Evolutionary conservation across 2,888 invertebrate species (phyloP).

Genomic region (Diogma glabrata): DNA sequence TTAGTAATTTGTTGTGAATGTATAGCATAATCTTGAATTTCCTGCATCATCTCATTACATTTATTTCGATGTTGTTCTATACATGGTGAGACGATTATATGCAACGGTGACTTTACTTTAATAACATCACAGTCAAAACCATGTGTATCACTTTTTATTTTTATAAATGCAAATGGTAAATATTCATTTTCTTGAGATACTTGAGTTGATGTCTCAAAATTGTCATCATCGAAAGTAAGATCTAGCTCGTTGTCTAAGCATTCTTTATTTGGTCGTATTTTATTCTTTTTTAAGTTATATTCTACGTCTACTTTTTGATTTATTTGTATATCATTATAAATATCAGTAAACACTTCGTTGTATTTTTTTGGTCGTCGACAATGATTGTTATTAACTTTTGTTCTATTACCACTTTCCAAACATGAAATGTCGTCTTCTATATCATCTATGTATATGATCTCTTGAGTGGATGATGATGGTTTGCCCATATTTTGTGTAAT

Average conservation of each 20-base stretch:
- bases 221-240: neutral
- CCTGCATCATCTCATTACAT: constrained; percentile 40
- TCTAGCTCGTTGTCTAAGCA: neutral
- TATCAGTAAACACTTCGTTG: too few relatives aligned
- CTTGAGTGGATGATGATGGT: constrained; percentile 1
- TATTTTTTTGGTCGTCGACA: too few relatives aligned
- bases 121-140: constrained; percentile 27
- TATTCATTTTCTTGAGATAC: constrained; percentile 17
- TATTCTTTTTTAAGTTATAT: too few relatives aligned
- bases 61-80: constrained; percentile 32
- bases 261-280: neutral
- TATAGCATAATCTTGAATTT: constrained; percentile 39
- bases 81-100: constrained; percentile 28
- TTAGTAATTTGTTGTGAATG: constrained; percentile 37
- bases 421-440: too few relatives aligned
- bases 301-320: neutral
- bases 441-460: constrained; percentile 12
- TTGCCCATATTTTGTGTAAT: neutral
- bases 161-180: constrained; percentile 18
- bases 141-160: constrained; percentile 24
- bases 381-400: neutral
- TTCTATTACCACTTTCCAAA: neutral
- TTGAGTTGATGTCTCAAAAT: constrained; percentile 5
- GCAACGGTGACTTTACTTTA: constrained; percentile 24
- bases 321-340: neutral